Conservation (phyloP, 2,113 vertebrate species). For the Orcinus orca region DNA sequence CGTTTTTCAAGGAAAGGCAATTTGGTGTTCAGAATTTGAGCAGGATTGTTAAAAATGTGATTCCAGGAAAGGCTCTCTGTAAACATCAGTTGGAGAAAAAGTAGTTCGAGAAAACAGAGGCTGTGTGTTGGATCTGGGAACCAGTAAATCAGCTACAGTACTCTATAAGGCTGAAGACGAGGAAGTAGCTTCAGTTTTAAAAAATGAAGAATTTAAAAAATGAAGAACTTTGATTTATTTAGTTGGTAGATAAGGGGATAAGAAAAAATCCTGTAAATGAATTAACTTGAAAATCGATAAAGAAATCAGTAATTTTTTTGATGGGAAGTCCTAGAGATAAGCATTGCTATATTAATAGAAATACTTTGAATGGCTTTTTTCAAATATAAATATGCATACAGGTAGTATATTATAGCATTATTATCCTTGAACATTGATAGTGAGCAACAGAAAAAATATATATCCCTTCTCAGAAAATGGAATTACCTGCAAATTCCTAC, state of each 20-base stretch:
- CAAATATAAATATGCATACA: not conserved
- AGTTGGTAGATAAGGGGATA: not conserved
- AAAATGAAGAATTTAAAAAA: not conserved
- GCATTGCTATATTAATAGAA: not conserved
- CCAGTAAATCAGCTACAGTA: not conserved
- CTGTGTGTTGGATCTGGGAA: not conserved
- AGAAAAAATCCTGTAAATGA: not conserved
- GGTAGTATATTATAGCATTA: not conserved
- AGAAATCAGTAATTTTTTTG: not conserved
- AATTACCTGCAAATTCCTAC: not conserved
- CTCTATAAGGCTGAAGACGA: not conserved
- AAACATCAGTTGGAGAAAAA: slow-evolving; percentile 30
- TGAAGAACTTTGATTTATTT: not conserved
- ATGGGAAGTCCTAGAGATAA: not conserved
- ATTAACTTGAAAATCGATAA: not conserved
- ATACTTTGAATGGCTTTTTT: not conserved
- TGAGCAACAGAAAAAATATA: not conserved
- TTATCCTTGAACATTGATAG: not conserved
- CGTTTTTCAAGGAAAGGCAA: slow-evolving; percentile 43
- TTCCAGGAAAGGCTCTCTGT: not conserved
- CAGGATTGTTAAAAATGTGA: slow-evolving; percentile 67
- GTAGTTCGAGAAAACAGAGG: slow-evolving; percentile 7
- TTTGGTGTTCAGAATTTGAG: slow-evolving; percentile 50
- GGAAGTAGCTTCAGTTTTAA: not conserved
- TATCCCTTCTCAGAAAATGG: not conserved